Evolutionary conservation across 2,888 invertebrate species (phyloP), one percentile per base, ranked within the genome.

Genomic region (Serripes groenlandicus): DNA sequence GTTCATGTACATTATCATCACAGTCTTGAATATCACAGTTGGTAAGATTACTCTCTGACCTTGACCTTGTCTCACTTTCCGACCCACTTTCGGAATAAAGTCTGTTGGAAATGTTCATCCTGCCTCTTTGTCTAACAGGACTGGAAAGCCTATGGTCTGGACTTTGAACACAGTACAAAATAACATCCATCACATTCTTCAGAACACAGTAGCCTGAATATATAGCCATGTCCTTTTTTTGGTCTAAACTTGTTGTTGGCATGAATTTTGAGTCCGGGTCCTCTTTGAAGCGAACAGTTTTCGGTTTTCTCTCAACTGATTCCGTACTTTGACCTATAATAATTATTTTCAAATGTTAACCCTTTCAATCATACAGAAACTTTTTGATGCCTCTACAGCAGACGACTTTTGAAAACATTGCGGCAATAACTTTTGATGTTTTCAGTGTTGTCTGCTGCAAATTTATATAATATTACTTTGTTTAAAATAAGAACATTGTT

Each of bases 171-270:
- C 93, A 92, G 75, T 90, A 92, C 56, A 88, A 75, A n/a, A 93
- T 87, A n/a, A 91, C 90, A 66, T 92, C 92, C 92, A 93, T 92
- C 37, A 93, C 87, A 72, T 89, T 89, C 77, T 91, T 92, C n/a
- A 93, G 73, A 42, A 91, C 91, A 90, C 92, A 92, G 83, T 89
- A 93, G 11, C 93, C 92, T 23, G 89, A 87, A 83, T 89, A 94
- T 49, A 93, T 90, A 23, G 92, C 83, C 52, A 92, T 89, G 76
- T 93, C 94, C 52, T 90, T 88, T 72, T 90, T 87, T 80, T 91
- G 91, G 52, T 93, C 93, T n/a, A 92, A 84, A 81, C 91, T 91
- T 69, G 92, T 86, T 23, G 86, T 83, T 30, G 84, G 85, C 42
- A 74, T 66, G 3, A 42, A 26, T 18, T 70, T 23, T 1, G 34